These are phyloP conservation scores for Erpobdella octoculata DNA, from an alignment of 2,888 invertebrate genomes.

Conservation along the genomic window DNA sequence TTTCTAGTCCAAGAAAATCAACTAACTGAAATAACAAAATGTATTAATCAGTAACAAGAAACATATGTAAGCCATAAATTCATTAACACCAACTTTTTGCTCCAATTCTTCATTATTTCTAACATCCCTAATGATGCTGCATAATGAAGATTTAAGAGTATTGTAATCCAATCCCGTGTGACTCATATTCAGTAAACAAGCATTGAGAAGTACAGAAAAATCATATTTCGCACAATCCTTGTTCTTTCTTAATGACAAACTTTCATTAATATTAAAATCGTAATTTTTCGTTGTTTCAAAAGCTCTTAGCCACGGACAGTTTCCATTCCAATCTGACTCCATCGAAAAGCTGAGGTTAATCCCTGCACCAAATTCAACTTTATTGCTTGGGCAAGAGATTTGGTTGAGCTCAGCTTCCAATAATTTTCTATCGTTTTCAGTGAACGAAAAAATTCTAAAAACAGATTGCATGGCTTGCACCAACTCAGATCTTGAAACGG, in stretches of 20 bases:
- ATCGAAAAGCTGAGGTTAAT: constrained; percentile 41
- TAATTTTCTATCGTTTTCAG: background rate
- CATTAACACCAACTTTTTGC: constrained; percentile 45
- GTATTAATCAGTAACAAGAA: no score
- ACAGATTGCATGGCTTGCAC: background rate
- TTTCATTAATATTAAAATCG: no score
- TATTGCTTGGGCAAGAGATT: constrained; percentile 33
- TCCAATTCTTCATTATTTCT: constrained; percentile 47
- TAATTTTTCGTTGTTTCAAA: no score
- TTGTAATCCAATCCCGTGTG: no score
- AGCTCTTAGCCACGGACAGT: no score
- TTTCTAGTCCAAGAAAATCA: constrained; percentile 78
- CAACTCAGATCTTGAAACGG: background rate
- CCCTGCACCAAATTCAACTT: no score
- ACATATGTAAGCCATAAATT: no score
- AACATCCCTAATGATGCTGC: constrained; percentile 46
- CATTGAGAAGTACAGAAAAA: no score
- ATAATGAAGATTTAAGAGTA: constrained; percentile 45
- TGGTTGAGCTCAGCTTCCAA: background rate
- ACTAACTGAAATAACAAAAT: constrained; percentile 58
- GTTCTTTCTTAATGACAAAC: no score
- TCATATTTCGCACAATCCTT: no score
- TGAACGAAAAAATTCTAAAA: background rate
- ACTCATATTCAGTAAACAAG: no score
- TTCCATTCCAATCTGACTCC: no score